Conservation (phyloP, 1,140 invertebrate species). For the Steinernema feltiae region DNA sequence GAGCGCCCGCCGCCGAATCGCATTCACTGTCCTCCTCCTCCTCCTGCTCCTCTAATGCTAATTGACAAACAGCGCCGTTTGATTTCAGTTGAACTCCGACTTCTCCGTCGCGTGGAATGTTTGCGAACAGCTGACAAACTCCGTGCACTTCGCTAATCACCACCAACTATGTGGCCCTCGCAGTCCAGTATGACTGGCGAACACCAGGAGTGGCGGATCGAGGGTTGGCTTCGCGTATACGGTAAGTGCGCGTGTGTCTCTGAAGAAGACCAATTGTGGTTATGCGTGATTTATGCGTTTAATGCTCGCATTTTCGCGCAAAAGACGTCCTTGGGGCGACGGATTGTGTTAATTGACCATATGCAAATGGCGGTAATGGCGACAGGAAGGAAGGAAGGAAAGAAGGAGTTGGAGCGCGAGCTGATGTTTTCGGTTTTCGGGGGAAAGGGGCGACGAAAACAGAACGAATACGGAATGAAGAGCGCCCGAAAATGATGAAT, state of each 20-base stretch:
- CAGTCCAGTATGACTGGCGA: too few relatives aligned
- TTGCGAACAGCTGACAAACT: neutral
- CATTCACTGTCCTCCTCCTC: too few relatives aligned
- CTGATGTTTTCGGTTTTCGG: neutral
- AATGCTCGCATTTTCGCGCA: neutral
- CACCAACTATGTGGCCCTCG: too few relatives aligned
- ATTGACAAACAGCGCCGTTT: neutral
- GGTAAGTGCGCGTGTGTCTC: neutral
- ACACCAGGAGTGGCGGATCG: neutral
- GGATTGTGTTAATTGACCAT: constrained; percentile 14
- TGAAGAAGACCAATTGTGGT: neutral
- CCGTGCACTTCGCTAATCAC: too few relatives aligned
- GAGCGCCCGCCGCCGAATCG: too few relatives aligned
- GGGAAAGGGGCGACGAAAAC: too few relatives aligned
- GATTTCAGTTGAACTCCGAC: neutral
- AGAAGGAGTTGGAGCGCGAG: neutral
- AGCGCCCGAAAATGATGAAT: too few relatives aligned
- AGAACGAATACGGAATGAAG: too few relatives aligned
- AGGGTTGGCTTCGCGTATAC: neutral
- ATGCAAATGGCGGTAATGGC: constrained; percentile 9
- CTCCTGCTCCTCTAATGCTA: too few relatives aligned
- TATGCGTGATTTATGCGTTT: neutral
- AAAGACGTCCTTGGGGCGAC: neutral
- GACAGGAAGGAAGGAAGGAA: neutral
- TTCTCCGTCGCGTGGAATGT: neutral